A percentile compares a stretch with the other conserved stretches of the same genome.
These are phyloP conservation scores for Fragum sueziense DNA, from an alignment of 2,888 invertebrate genomes.

Conservation along the genomic window DNA sequence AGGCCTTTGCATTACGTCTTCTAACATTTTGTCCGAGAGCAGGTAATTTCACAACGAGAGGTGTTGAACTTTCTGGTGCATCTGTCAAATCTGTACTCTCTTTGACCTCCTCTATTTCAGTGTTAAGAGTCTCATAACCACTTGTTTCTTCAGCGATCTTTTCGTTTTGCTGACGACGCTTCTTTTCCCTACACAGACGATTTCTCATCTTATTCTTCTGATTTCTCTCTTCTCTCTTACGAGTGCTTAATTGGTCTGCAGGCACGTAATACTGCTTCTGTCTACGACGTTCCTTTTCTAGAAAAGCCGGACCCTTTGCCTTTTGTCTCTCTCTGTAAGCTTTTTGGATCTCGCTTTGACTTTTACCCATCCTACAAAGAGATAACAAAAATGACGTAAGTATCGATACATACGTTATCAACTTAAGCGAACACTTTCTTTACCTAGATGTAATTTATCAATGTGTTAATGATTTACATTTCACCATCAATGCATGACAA, in stretches of 20 bases:
- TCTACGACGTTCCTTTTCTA: conserved; percentile 26
- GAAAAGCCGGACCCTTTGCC: conserved; percentile 24
- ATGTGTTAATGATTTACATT: too few relatives aligned
- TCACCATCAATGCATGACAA: too few relatives aligned
- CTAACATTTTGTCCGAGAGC: background rate
- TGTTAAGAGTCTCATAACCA: conserved; percentile 10
- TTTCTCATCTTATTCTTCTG: background rate
- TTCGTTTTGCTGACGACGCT: background rate
- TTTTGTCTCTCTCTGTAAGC: conserved; percentile 25
- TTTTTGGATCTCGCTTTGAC: conserved; percentile 14
- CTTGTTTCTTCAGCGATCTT: background rate
- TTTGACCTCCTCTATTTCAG: conserved; percentile 11
- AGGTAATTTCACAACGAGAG: background rate
- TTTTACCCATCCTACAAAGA: conserved; percentile 39
- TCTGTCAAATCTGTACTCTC: too few relatives aligned
- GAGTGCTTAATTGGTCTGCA: background rate
- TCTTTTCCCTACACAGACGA: background rate
- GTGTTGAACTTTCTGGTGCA: background rate
- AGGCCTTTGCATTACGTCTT: background rate
- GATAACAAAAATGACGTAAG: too few relatives aligned
- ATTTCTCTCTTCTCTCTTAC: background rate
- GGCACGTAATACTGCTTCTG: background rate
- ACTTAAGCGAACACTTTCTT: too few relatives aligned
- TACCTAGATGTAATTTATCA: too few relatives aligned
- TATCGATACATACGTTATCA: too few relatives aligned